Percentiles rank a stretch among this genome's conserved stretches.
Evolutionary conservation across 1,140 invertebrate genomes (phyloP).

Genomic region (Bactericera cockerelli): DNA sequence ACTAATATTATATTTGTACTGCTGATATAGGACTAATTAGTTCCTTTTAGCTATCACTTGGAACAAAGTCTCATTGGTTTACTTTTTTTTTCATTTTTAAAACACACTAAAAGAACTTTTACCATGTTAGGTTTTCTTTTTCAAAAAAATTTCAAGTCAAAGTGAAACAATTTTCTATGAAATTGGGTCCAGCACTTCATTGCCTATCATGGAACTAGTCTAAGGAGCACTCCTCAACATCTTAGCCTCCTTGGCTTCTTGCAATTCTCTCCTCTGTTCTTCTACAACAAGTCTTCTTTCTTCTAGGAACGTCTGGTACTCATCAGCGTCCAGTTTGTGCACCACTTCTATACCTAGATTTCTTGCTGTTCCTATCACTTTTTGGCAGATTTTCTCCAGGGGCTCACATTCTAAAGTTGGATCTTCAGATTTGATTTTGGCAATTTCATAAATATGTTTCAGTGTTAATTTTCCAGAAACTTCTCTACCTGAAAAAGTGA

Average conservation of each 20-base stretch:
- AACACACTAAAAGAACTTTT: too few relatives aligned
- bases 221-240: slow-evolving; percentile 54
- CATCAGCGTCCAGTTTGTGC: slow-evolving; percentile 54
- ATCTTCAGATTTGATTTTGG: slow-evolving; percentile 81
- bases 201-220: neutral
- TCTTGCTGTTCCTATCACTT: slow-evolving; percentile 57
- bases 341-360: slow-evolving; percentile 80
- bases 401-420: slow-evolving; percentile 46
- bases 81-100: too few relatives aligned
- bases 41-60: too few relatives aligned
- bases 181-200: too few relatives aligned
- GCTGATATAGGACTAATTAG: too few relatives aligned
- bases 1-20: too few relatives aligned
- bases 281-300: slow-evolving; percentile 55
- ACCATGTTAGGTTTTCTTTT: too few relatives aligned
- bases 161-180: too few relatives aligned
- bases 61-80: too few relatives aligned
- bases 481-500: slow-evolving; percentile 47
- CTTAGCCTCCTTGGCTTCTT: slow-evolving; percentile 82
- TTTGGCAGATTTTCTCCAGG: slow-evolving; percentile 62
- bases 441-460: slow-evolving; percentile 98
- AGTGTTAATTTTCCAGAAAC: slow-evolving; percentile 77
- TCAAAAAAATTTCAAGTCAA: too few relatives aligned
- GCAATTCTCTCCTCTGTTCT: slow-evolving; percentile 57
- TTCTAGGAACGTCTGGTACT: slow-evolving; percentile 70